A percentile compares a stretch with the other conserved stretches of the same genome.
These are phyloP conservation scores for Notocelia uddmanniana DNA, from an alignment of 2,888 invertebrate species.

Conservation along the genomic window DNA sequence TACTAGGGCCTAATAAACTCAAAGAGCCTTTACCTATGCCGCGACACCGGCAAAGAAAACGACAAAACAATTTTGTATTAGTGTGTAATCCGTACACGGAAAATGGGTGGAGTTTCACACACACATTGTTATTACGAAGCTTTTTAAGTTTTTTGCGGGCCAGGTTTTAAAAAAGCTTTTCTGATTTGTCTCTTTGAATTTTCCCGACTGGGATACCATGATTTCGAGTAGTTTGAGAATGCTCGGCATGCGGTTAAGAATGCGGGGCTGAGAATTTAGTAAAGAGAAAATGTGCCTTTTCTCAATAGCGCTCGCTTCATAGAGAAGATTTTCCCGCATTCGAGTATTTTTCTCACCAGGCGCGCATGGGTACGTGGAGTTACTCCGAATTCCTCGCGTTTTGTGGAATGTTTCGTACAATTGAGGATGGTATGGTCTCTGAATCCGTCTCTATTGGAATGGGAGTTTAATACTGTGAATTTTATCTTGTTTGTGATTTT, in stretches of 20 bases:
- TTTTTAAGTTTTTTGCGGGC: conserved; percentile 68
- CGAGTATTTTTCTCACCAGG: conserved; percentile 81
- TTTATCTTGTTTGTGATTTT: conserved; percentile 12
- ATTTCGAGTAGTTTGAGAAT: conserved; percentile 64
- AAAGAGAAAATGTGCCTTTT: conserved; percentile 54
- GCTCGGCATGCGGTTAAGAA: conserved; percentile 60
- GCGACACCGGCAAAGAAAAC: conserved; percentile 31
- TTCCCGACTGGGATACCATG: conserved; percentile 73
- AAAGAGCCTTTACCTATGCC: conserved; percentile 46
- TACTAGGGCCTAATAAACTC: conserved; percentile 63
- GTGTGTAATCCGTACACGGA: conserved; percentile 50
- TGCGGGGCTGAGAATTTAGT: conserved; percentile 50
- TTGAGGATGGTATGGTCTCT: conserved; percentile 6
- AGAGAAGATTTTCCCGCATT: conserved; percentile 84
- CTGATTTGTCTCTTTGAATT: conserved; percentile 82
- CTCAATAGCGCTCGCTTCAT: conserved; percentile 60
- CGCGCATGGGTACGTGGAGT: conserved; percentile 57
- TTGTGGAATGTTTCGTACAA: conserved; percentile 51
- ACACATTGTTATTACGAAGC: conserved; percentile 56
- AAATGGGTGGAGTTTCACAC: conserved; percentile 56
- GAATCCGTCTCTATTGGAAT: conserved; percentile 28
- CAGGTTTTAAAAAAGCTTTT: conserved; percentile 79
- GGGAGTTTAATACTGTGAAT: conserved; percentile 25
- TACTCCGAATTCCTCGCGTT: conserved; percentile 61
- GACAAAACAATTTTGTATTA: conserved; percentile 51